Conservation (phyloP, 2,888 invertebrate species). For the Drosophila longiperda region DNA sequence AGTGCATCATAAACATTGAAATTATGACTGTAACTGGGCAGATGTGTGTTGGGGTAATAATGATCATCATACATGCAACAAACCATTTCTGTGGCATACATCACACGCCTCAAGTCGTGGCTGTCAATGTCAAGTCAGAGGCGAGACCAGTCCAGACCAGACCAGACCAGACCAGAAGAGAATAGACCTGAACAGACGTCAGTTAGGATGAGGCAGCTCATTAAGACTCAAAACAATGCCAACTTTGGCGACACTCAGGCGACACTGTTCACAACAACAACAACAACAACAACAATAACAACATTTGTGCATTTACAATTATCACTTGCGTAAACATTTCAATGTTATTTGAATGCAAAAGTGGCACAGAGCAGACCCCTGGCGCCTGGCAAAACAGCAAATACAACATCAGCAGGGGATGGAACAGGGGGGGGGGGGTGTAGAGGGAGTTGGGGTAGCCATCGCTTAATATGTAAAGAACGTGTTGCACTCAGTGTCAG, state of each 20-base stretch:
- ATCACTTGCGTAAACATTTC: constrained; percentile 78
- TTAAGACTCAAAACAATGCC: constrained; percentile 61
- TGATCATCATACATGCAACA: constrained; percentile 56
- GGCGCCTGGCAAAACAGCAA: constrained; percentile 60
- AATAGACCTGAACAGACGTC: constrained; percentile 43
- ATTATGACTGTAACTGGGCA: constrained; percentile 35
- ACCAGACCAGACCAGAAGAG: constrained; percentile 1
- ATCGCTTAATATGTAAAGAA: constrained; percentile 74
- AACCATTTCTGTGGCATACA: constrained; percentile 68
- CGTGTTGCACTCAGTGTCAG: constrained; percentile 62
- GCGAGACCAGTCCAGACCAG: constrained; percentile 1
- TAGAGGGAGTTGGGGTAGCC: background rate
- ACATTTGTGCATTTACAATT: constrained; percentile 59
- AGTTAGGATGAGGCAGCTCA: constrained; percentile 61
- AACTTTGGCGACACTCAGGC: constrained; percentile 64
- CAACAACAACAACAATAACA: constrained; percentile 33
- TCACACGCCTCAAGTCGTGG: constrained; percentile 55
- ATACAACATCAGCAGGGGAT: constrained; percentile 6
- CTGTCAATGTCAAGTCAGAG: constrained; percentile 75
- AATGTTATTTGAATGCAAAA: constrained; percentile 66
- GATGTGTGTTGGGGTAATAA: constrained; percentile 51
- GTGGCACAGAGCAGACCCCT: constrained; percentile 51
- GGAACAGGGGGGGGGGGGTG: background rate
- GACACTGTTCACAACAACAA: constrained; percentile 35
- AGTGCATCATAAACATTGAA: constrained; percentile 57